A percentile compares a stretch with the other conserved stretches of the same genome.
Conservation (phyloP, 2,888 invertebrate species). For the Pedicia rivosa region DNA sequence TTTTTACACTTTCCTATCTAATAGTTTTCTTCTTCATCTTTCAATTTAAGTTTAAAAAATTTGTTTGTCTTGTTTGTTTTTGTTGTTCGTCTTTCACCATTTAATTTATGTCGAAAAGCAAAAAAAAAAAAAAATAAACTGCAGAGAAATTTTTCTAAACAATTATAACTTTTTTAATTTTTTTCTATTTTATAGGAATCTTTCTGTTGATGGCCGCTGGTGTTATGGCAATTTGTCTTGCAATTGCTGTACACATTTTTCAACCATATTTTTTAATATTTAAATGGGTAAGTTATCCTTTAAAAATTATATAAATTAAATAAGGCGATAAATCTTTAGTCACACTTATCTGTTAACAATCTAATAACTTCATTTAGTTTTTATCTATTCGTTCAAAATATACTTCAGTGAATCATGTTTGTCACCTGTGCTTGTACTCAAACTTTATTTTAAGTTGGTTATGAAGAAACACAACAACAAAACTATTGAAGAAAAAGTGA, state of each 20-base stretch:
- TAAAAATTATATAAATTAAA: constrained; percentile 2
- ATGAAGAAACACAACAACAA: too few relatives aligned
- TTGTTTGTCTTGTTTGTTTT: too few relatives aligned
- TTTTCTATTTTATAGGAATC: constrained; percentile 45
- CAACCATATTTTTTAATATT: constrained; percentile 63
- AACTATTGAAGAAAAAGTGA: too few relatives aligned
- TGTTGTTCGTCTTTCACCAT: too few relatives aligned
- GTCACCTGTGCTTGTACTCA: neutral
- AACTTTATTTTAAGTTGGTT: constrained; percentile 1
- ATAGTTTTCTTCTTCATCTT: too few relatives aligned
- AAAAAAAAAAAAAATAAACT: neutral
- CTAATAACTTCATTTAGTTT: neutral
- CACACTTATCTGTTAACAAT: neutral
- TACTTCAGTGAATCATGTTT: neutral
- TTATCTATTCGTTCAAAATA: neutral
- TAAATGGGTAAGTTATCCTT: constrained; percentile 40
- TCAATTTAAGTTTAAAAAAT: too few relatives aligned
- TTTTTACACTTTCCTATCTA: too few relatives aligned
- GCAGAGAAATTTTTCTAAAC: constrained; percentile 8
- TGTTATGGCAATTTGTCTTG: constrained; percentile 44
- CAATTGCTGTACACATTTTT: constrained; percentile 45
- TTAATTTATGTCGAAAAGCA: too few relatives aligned
- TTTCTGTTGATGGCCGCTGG: constrained; percentile 54
- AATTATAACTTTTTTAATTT: constrained; percentile 14
- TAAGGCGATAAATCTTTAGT: neutral